A percentile compares a stretch with the other conserved stretches of the same genome.
These are phyloP conservation scores for Aurelia coerulea DNA, from an alignment of 30 jellyfish, hydroid and myxozoan genomes.

Conservation along the genomic window DNA sequence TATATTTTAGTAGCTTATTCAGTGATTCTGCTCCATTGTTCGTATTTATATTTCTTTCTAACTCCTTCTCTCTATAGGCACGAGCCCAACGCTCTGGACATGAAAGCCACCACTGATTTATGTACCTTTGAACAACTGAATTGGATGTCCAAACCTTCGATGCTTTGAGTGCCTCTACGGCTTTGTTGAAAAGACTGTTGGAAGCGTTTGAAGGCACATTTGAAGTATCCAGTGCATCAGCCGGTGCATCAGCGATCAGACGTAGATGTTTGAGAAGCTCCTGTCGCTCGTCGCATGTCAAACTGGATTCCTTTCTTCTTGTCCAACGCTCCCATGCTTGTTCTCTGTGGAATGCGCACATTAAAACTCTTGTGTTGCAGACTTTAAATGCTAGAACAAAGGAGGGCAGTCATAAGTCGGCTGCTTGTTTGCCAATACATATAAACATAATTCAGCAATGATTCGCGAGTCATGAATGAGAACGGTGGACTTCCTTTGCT, in stretches of 20 bases:
- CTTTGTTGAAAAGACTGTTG: background rate
- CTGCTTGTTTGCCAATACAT: too few species aligned
- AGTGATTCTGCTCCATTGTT: constrained; percentile 48
- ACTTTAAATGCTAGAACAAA: constrained; percentile 7
- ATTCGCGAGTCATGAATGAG: too few species aligned
- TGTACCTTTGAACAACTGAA: background rate
- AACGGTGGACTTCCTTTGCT: too few species aligned
- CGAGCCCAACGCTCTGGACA: constrained; percentile 42
- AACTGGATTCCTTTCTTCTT: constrained; percentile 20
- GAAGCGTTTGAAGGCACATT: background rate
- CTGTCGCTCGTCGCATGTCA: background rate
- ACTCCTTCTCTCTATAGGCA: constrained; percentile 21
- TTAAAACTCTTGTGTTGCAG: constrained; percentile 14
- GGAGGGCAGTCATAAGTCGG: background rate
- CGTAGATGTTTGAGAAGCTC: constrained; percentile 20
- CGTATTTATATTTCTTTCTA: constrained; percentile 28
- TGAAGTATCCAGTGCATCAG: constrained; percentile 1
- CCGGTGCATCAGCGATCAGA: constrained; percentile 38
- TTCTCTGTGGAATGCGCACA: constrained; percentile 43
- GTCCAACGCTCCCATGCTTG: constrained; percentile 65
- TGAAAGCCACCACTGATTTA: constrained; percentile 42
- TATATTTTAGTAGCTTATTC: constrained; percentile 28
- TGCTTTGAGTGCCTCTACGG: constrained; percentile 21
- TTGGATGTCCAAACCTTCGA: constrained; percentile 21
- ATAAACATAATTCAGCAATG: too few species aligned